Percentiles rank a stretch among this genome's conserved stretches.
phyloP scores from a whole-genome alignment of 2,113 vertebrate genomes.

The Setophaga coronata region DNA sequence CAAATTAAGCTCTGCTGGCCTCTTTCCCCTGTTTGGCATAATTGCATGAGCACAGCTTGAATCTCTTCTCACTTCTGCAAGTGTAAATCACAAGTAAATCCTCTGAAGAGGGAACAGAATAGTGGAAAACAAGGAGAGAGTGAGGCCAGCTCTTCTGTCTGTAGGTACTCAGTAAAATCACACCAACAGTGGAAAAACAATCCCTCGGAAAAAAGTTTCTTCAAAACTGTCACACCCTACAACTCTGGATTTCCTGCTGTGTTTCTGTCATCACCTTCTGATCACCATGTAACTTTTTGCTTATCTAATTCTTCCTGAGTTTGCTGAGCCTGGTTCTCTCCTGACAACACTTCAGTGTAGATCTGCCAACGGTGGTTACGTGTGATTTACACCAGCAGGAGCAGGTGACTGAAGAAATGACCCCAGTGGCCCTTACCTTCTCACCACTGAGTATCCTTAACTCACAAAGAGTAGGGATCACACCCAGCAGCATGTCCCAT shows the following conservation, averaged over 20 bases:
- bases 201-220: background rate
- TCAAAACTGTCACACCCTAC: background rate
- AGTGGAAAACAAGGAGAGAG: background rate
- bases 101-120: background rate
- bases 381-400: background rate
- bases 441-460: background rate
- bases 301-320: slow-evolving; percentile 15
- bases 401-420: background rate
- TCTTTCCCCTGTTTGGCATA: accelerated
- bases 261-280: slow-evolving; percentile 15
- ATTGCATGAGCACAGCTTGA: slow-evolving; percentile 1
- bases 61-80: slow-evolving; percentile 20
- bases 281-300: background rate
- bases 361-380: accelerated
- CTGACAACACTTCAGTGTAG: background rate
- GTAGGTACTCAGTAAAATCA: background rate
- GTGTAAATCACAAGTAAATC: slow-evolving; percentile 43
- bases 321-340: accelerated
- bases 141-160: background rate
- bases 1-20: background rate
- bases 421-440: background rate
- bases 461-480: background rate
- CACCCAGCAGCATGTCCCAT: background rate
- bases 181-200: background rate
- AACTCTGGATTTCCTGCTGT: background rate